These are phyloP conservation scores for Artibeus jamaicensis DNA, from an alignment of 2,797 vertebrate genomes.

Conservation along the genomic window DNA sequence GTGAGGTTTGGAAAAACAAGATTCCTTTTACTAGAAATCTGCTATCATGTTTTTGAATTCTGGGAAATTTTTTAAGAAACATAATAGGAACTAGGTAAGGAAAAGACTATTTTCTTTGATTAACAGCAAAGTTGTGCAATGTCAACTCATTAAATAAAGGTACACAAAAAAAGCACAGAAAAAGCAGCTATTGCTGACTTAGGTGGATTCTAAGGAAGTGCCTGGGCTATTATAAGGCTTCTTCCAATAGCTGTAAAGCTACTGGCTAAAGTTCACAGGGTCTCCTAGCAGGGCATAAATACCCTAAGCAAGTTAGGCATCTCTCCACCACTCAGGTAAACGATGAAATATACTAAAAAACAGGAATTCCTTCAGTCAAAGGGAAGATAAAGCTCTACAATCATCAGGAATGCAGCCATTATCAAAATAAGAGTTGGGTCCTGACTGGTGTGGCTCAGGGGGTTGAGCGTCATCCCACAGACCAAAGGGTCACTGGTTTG, in stretches of 20 bases:
- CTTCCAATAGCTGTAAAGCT: slow-evolving; percentile 62
- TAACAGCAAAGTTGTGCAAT: neutral
- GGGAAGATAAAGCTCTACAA: slow-evolving; percentile 81
- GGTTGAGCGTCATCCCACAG: neutral
- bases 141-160: neutral
- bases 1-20: neutral
- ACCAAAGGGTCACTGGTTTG: neutral
- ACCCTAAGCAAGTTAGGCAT: slow-evolving; percentile 81
- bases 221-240: slow-evolving; percentile 63
- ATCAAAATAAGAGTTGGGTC: slow-evolving; percentile 82
- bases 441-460: neutral
- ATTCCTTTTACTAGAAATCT: slow-evolving; percentile 25
- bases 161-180: neutral
- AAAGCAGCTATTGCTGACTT: slow-evolving; percentile 10
- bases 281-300: slow-evolving; percentile 77
- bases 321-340: slow-evolving; percentile 80
- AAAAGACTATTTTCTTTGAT: slow-evolving; percentile 41
- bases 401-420: slow-evolving; percentile 78
- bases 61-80: slow-evolving; percentile 4
- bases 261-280: slow-evolving; percentile 74
- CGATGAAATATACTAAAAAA: slow-evolving; percentile 81
- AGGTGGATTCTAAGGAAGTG: slow-evolving; percentile 49
- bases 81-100: neutral
- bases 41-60: neutral
- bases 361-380: slow-evolving; percentile 77